These are phyloP conservation scores for Oceanites oceanicus DNA, from an alignment of 2,113 vertebrate species.

Conservation along the genomic window DNA sequence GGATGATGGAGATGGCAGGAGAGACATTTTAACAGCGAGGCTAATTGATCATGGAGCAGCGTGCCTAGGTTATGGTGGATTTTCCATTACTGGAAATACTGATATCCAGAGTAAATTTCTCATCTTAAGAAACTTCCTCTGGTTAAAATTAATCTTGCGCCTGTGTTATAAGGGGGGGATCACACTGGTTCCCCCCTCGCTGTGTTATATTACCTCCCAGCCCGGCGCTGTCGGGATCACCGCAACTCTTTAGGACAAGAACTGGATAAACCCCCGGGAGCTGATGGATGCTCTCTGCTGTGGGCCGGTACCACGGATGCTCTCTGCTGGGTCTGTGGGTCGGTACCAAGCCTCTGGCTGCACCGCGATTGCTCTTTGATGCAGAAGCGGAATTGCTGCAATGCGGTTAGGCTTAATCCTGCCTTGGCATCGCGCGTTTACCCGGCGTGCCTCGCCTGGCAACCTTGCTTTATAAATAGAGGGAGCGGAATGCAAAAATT, in stretches of 20 bases:
- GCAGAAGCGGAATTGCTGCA: neutral
- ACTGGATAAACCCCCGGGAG: neutral
- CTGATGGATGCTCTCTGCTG: neutral
- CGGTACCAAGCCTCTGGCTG: neutral
- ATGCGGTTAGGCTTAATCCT: conserved; percentile 34
- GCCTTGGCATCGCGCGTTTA: neutral
- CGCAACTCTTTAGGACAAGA: neutral
- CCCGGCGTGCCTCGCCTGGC: neutral
- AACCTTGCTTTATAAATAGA: conserved; percentile 57
- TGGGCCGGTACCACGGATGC: neutral
- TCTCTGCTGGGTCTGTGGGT: neutral
- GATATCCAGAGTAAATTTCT: neutral
- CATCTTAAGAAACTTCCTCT: neutral
- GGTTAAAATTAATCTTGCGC: neutral
- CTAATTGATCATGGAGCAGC: neutral
- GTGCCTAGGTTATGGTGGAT: neutral
- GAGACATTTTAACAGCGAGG: rapidly evolving
- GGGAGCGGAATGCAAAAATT: neutral
- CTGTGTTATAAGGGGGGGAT: neutral
- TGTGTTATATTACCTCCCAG: rapidly evolving
- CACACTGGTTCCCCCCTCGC: neutral
- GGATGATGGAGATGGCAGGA: neutral
- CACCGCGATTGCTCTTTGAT: neutral
- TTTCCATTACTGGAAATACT: neutral
- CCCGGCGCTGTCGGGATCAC: neutral